Evolutionary conservation across 92 coral and sea anemone species (phyloP).

Genomic region (Epizoanthus ramosus): DNA sequence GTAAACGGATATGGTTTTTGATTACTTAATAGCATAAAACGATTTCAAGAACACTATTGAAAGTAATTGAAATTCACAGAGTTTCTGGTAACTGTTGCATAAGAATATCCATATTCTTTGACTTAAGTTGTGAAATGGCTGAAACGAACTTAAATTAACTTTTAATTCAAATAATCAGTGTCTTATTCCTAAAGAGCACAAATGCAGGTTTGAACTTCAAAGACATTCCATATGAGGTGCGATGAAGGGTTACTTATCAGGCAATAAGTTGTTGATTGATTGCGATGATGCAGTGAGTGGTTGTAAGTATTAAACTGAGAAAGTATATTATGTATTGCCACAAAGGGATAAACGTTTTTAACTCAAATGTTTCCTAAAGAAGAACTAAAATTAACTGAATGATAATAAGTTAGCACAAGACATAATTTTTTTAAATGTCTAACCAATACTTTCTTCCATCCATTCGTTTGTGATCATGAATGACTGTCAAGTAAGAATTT

Average conservation of each 20-base stretch:
- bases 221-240: slow-evolving; percentile 36
- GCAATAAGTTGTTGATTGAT: background rate
- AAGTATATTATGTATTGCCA: background rate
- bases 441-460: too few species aligned
- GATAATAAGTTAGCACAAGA: background rate
- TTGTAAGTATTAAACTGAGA: slow-evolving; percentile 27
- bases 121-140: background rate
- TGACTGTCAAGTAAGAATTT: too few species aligned
- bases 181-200: background rate
- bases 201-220: slow-evolving; percentile 21
- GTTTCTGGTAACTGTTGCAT: too few species aligned
- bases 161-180: background rate
- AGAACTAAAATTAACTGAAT: background rate
- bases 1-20: too few species aligned
- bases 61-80: too few species aligned
- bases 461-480: too few species aligned
- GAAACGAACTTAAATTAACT: background rate
- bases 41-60: too few species aligned
- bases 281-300: too few species aligned
- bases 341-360: background rate
- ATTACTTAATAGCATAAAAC: too few species aligned
- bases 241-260: slow-evolving; percentile 4
- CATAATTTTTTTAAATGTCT: too few species aligned
- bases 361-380: background rate
- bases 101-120: background rate